Conservation (phyloP, 1,140 invertebrate species). For the Brachionus calyciflorus region DNA sequence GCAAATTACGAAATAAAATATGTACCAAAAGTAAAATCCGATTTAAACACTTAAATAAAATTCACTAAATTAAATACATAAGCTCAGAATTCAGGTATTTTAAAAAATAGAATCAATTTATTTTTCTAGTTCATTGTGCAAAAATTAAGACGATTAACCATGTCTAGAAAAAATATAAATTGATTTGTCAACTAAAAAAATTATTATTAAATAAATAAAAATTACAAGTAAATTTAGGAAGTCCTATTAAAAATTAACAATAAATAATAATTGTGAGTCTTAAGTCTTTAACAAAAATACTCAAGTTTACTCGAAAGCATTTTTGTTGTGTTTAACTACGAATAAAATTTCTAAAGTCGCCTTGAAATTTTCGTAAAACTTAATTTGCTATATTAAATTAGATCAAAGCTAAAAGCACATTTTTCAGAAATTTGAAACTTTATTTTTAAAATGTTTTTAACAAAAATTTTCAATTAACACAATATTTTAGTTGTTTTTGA, state of each 20-base stretch:
- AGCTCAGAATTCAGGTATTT: no score
- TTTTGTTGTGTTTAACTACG: neutral
- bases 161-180: conserved; percentile 19
- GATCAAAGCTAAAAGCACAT: neutral
- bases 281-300: no score
- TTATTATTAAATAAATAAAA: neutral
- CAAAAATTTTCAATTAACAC: neutral
- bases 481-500: neutral
- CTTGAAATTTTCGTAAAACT: neutral
- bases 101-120: conserved; percentile 6
- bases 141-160: conserved; percentile 14
- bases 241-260: conserved; percentile 14
- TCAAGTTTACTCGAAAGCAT: neutral
- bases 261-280: no score
- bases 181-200: conserved; percentile 29
- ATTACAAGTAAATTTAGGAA: neutral
- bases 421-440: conserved; percentile 10
- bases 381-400: conserved; percentile 19
- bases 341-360: conserved; percentile 4
- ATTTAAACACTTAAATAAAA: neutral
- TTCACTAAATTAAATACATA: conserved; percentile 19
- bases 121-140: conserved; percentile 9
- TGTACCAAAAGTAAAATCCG: no score
- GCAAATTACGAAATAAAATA: no score
- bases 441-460: no score